phyloP scores from a whole-genome alignment of 1,140 invertebrate genomes.

The Myzus persicae region DNA sequence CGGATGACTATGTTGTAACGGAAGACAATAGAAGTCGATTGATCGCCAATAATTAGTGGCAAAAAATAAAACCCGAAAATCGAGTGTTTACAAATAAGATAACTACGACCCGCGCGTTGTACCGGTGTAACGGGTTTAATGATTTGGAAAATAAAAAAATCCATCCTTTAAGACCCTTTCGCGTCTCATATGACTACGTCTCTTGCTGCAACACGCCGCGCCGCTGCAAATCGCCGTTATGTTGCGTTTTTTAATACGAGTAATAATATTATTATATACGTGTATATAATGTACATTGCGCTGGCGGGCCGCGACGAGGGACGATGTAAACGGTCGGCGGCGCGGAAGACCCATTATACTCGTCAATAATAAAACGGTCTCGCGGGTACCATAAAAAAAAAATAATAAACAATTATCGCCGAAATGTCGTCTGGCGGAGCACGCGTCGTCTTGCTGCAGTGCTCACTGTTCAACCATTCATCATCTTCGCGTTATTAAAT shows the following conservation, averaged over 20 bases:
- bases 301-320: not conserved
- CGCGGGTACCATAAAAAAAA: slow-evolving; percentile 26
- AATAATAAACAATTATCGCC: not conserved
- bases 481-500: not conserved
- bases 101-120: not conserved
- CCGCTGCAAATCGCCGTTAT: slow-evolving; percentile 20
- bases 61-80: not conserved
- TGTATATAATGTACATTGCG: not conserved
- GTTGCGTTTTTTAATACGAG: not conserved
- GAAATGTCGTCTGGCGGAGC: not conserved
- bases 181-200: not conserved
- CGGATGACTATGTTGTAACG: not conserved
- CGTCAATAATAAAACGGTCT: slow-evolving; percentile 15
- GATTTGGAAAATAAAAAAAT: not conserved
- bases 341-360: slow-evolving; percentile 16
- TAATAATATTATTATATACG: not conserved
- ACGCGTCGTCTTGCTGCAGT: not conserved
- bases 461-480: not conserved
- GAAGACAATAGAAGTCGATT: not conserved
- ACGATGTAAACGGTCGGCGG: slow-evolving; percentile 11
- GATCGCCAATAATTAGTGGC: not conserved
- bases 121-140: slow-evolving; percentile 35
- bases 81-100: not conserved
- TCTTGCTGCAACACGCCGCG: too few relatives aligned
- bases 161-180: not conserved